Base-by-base conservation (phyloP, 35 echinoderm and acorn worm genomes). In the Heliocidaris erythrogramma region DNA sequence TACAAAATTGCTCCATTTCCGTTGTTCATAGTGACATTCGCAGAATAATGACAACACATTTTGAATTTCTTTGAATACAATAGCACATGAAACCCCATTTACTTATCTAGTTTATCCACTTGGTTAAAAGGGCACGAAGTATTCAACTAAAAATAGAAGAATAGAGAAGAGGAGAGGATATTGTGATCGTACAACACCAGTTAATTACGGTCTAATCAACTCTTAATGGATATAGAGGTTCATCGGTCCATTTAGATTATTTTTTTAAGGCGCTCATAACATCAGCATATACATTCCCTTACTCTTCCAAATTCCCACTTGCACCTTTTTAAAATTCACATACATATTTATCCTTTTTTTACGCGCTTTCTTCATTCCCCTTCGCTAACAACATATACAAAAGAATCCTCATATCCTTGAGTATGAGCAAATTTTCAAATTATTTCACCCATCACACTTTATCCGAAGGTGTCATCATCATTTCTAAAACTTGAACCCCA, bases 211-310 rank as follows among this genome's bases (percentile, higher is more conserved):
- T 78, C 65, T n/a, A 78, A 78, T 78, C 65, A 78, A 78, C 21
- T 21, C 65, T 78, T n/a, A 78, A 78, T 78, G 65, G 65, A n/a
- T n/a, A 78, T 78, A 78, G 65, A n/a, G 65, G 65, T 78, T n/a
- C 27, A 42, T 18, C 65, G 27, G 5, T n/a, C 65, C 65, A 71
- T 18, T 71, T 71, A 71, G 16, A 78, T 78, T 78, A 78, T 4
- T 78, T 78, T 78, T 21, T 27, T 78, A n/a, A 78, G 2, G 27
- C 65, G 65, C 17, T 78, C n/a, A 78, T 27, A 78, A 78, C 21
- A 27, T 69, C 60, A 78, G 5, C 65, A 7, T 78, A n/a, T 78
- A 78, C 2, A 78, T 78, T n/a, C 21, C 27, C 27, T 4, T 78
- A 78, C 65, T 24, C 21, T 78, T 42, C 27, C 65, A n/a, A 78